Evolutionary conservation across 2,797 vertebrate species (phyloP).

Genomic region (Sebastes melanostomus): DNA sequence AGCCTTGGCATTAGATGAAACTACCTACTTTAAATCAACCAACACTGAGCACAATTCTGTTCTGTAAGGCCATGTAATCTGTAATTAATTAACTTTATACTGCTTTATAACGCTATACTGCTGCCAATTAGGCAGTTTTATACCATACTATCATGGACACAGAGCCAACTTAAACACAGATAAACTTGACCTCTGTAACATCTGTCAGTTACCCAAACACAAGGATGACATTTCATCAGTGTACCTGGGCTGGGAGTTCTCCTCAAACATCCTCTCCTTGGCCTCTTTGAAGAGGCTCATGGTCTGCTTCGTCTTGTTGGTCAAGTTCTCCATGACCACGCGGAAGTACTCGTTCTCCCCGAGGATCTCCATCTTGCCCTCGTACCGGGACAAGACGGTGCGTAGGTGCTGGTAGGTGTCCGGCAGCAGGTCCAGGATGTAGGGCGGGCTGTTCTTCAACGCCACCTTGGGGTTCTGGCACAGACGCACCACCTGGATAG

Average conservation of each 20-base stretch:
- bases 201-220: constrained; percentile 1
- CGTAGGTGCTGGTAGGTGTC: constrained; percentile 98
- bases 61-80: background rate
- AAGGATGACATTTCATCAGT: background rate
- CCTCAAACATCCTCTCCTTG: constrained; percentile 97
- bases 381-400: constrained; percentile 92
- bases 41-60: background rate
- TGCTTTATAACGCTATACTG: background rate
- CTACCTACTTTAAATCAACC: background rate
- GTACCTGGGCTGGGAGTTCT: constrained; percentile 98
- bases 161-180: constrained; percentile 10
- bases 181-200: constrained; percentile 10
- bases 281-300: constrained; percentile 98
- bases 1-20: background rate
- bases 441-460: constrained; percentile 97
- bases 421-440: constrained; percentile 96
- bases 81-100: background rate
- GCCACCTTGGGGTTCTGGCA: constrained; percentile 98
- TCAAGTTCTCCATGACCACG: constrained; percentile 97
- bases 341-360: constrained; percentile 98
- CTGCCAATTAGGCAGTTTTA: background rate
- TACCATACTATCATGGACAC: background rate
- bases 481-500: constrained; percentile 91
- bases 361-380: constrained; percentile 96
- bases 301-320: constrained; percentile 99